phyloP scores from a whole-genome alignment of 2,113 vertebrate species.

The Gavialis gangeticus region DNA sequence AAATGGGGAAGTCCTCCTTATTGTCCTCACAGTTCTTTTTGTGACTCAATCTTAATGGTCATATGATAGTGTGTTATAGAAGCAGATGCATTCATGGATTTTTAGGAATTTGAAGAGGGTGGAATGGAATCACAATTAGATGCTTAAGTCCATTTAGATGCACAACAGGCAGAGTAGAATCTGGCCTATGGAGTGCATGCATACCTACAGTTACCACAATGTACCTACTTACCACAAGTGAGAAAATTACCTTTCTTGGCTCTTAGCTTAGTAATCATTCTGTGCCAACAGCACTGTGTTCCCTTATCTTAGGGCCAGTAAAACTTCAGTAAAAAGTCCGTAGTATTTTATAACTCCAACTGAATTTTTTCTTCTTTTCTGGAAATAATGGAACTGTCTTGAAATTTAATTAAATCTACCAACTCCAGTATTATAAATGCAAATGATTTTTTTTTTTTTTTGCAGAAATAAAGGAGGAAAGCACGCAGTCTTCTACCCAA shows the following conservation, averaged over 20 bases:
- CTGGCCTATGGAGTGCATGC: too few species aligned
- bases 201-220: too few species aligned
- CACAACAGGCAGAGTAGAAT: too few species aligned
- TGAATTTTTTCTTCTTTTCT: neutral
- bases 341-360: neutral
- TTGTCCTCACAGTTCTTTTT: too few species aligned
- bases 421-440: neutral
- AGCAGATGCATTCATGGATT: too few species aligned
- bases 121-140: too few species aligned
- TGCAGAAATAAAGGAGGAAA: conserved; percentile 89
- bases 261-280: rapidly evolving
- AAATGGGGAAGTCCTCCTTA: too few species aligned
- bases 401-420: neutral
- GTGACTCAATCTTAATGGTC: too few species aligned
- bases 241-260: neutral
- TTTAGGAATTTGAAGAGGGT: too few species aligned
- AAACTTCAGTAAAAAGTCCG: neutral
- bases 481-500: conserved; percentile 91
- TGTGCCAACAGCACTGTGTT: neutral
- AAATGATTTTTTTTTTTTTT: neutral
- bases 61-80: too few species aligned
- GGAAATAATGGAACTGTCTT: neutral
- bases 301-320: neutral
- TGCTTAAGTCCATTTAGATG: too few species aligned
- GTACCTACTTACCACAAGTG: too few species aligned